Base-by-base conservation (phyloP, 1,140 invertebrate genomes). In the Saccostrea cuccullata region DNA sequence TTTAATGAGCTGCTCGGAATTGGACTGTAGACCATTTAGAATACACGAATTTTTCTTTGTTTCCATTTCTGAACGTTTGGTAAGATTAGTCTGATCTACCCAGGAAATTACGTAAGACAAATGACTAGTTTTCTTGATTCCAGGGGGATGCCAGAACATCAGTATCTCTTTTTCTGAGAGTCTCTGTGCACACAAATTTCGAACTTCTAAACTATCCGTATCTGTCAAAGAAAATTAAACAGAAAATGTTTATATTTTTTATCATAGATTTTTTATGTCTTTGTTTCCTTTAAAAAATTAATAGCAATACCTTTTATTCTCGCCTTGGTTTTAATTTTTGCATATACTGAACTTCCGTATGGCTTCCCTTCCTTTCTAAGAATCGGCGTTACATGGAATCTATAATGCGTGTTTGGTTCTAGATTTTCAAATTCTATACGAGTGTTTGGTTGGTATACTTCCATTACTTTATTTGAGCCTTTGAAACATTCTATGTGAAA, bases 401-500 rank as follows among this genome's bases (percentile, higher is more conserved):
- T 77, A 30, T 77, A 77, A 26, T 26, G 12, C 9, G 70, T 77
- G 30, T 77, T 77, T 12, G 70, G 70, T 77, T 77, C 70, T 12
- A 77, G 26, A 36, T 77, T 77, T 23, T 26, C 70, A 36, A 77
- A 77, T 30, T 77, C 70, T 36, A 77, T 30, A 15, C 70, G 70
- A 77, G 70, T 30, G 26, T 77, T 36, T 2, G 70, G 30, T 30
- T 77, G 70, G 26, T 36, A 26, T 30, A 77, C 11, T 77, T 77
- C 70, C 30, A 15, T 30, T 17, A 77, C 26, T 77, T 77, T 77
- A 1, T 77, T 23, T 30, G 15, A 77, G 70, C 70, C 70, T 77
- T 77, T 77, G 70, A 77, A 77, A 36, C 70, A 77, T 12, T 77
- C 70, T 15, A 77, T 17, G 70, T 30, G 70, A 77, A 77, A 77